phyloP scores from a whole-genome alignment of 2,113 vertebrate species.

The Elephas maximus region DNA sequence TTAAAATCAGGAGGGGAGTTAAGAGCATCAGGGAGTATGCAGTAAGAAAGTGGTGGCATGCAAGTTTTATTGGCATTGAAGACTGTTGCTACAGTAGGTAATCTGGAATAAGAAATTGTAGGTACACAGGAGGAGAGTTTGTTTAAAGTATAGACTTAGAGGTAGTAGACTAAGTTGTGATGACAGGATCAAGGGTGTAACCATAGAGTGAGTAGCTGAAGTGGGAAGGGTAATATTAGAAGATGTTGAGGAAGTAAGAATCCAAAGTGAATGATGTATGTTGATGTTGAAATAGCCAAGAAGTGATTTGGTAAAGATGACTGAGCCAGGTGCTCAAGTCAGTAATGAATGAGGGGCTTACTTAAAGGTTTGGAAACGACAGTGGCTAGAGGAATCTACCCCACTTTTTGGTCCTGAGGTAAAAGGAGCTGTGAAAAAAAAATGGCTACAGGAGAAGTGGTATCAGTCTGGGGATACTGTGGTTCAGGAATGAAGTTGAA shows the following conservation, averaged over 20 bases:
- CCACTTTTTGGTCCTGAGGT: background rate
- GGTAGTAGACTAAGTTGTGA: background rate
- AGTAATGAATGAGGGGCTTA: background rate
- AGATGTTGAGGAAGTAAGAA: slow-evolving; percentile 29
- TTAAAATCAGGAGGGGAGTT: background rate
- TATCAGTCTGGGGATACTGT: background rate
- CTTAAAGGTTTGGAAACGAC: slow-evolving; percentile 29
- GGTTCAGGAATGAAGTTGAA: background rate
- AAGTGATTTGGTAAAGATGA: slow-evolving; percentile 33
- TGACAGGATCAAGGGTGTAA: background rate
- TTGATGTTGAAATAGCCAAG: slow-evolving; percentile 30
- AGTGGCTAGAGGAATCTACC: background rate
- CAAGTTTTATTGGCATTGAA: background rate
- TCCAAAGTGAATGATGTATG: background rate
- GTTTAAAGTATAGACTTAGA: background rate
- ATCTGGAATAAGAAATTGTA: background rate
- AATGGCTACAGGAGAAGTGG: background rate
- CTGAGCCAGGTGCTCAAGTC: background rate
- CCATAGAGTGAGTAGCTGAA: background rate
- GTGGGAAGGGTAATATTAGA: background rate
- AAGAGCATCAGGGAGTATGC: background rate
- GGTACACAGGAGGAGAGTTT: background rate
- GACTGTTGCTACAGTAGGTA: slow-evolving; percentile 15
- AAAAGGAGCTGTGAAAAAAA: background rate
- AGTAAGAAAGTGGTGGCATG: background rate